These are phyloP conservation scores for Notolepis coatsorum DNA, from an alignment of 2,797 vertebrate species.

Conservation along the genomic window DNA sequence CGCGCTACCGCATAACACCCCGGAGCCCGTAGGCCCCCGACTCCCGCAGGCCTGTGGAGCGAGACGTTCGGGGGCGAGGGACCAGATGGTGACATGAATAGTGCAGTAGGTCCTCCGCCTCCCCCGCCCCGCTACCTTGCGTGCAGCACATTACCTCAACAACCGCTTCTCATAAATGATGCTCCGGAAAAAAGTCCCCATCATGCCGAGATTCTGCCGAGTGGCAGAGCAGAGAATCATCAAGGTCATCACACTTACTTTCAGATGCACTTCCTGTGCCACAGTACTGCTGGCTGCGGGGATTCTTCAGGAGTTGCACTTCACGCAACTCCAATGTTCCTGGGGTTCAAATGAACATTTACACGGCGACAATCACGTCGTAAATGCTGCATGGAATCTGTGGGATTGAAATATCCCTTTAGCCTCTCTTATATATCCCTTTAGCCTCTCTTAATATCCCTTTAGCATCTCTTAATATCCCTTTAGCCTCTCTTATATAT, in stretches of 20 bases:
- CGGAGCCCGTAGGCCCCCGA: conserved; percentile 49
- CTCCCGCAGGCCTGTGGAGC: no score
- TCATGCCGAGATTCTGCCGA: conserved; percentile 61
- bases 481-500: no score
- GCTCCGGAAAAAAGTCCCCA: conserved; percentile 66
- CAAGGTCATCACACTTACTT: conserved; percentile 64
- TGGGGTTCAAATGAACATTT: no score
- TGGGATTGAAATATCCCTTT: no score
- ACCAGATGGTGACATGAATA: conserved; percentile 83
- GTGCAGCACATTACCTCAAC: conserved; percentile 77
- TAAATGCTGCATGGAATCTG: no score
- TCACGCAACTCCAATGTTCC: no score
- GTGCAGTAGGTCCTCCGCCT: conserved; percentile 70
- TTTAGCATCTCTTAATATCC: no score
- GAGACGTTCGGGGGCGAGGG: conserved; percentile 62
- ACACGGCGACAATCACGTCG: no score
- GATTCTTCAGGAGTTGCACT: no score
- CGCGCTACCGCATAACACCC: conserved; percentile 31
- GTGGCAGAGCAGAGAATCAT: conserved; percentile 67
- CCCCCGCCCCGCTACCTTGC: conserved; percentile 62
- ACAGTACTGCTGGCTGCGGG: conserved; percentile 9
- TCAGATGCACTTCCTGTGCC: conserved; percentile 31
- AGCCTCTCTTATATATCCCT: no score
- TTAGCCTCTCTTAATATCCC: no score
- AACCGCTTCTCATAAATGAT: conserved; percentile 77